Base-by-base conservation (phyloP, 2,888 invertebrate genomes). In the Marronus borbonicus region DNA sequence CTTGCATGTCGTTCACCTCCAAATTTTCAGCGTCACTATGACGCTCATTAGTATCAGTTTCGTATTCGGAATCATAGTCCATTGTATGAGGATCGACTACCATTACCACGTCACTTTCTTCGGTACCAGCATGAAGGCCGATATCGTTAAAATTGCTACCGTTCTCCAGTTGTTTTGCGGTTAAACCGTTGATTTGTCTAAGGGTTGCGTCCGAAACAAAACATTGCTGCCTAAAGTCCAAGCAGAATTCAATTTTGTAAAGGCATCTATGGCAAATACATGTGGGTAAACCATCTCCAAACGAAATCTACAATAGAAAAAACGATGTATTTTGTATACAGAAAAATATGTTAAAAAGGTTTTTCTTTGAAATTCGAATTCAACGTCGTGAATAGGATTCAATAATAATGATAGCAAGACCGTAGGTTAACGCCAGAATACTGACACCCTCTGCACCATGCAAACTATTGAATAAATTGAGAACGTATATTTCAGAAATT, bases 231-330 rank as follows among this genome's bases (percentile, higher is more conserved):
- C 92, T 92, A 85, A 94, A 94, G 84, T 92, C 92, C 39, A 92
- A 89, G 84, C 93, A 93, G 81, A 93, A 92, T 83, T 94, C 92
- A 28, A 94, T 89, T 89, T 93, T 92, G 84, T 91, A 92, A 70
- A 94, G 88, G 85, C 95, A 95, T 80, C 91, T 90, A 83, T 92
- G 92, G 84, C 94, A 95, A 78, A 94, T 93, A 79, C 91, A 92
- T 78, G 91, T 91, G 49, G 94, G 94, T 60, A 94, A 87, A n/a
- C 92, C 92, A 88, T 94, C 93, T 85, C 92, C 92, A 79, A 92
- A 91, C 60, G 92, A 90, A 84, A 94, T 91, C 94, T 94, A 89
- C 78, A 91, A 88, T 75, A 77, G 65, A 31, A 50, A 7, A 49
- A 52, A 39, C 39, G 12, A 44, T 12, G 1, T 44, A 44, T 12